Base-by-base conservation (phyloP, 2,888 invertebrate genomes). In the Exephanes ischioxanthus region DNA sequence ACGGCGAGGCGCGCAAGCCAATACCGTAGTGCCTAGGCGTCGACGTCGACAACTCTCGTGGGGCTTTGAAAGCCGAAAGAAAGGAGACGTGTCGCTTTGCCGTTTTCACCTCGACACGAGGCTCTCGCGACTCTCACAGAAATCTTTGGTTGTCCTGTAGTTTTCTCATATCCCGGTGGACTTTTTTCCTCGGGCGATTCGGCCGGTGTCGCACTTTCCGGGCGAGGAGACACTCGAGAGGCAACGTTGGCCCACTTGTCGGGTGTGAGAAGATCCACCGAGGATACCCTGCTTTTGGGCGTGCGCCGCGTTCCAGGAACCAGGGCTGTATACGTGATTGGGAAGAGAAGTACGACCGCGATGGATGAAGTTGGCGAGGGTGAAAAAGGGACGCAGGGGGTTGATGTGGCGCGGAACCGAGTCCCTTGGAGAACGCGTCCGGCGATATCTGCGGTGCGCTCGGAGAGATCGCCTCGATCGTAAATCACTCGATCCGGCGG, bases 401-500 rank as follows among this genome's bases (percentile, higher is more conserved):
- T 11, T 22, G 7, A 53, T 26, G 66, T n/a, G 30, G 51, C n/a
- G 37, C 22, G n/a, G 55, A 48, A 14, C 16, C 7, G 41, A 37
- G 53, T 48, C 67, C 51, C 63, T 22, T 19, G 78, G 75, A 72
- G 72, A 70, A 37, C 61, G 70, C 73, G n/a, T 22, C 33, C 51
- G 53, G 55, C 22, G 72, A 81, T 66, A 75, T 67, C 78, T 68
- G 58, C 55, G 73, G 63, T 78, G 22, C 79, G 33, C 71, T 48
- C 33, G 51, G 61, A 86, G 26, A 48, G 16, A 48, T 48, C 45
- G 79, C 81, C 80, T 84, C 61, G 6, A 66, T 61, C 75, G 81
- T 86, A 86, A 84, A 86, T 86, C 84, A 86, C 73, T 72, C 48
- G 81, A 86, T 81, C 75, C 63, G 33, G 37, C 26, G n/a, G 30